Evolutionary conservation across 2,888 invertebrate species (phyloP).

Genomic region (Ophraella communa): DNA sequence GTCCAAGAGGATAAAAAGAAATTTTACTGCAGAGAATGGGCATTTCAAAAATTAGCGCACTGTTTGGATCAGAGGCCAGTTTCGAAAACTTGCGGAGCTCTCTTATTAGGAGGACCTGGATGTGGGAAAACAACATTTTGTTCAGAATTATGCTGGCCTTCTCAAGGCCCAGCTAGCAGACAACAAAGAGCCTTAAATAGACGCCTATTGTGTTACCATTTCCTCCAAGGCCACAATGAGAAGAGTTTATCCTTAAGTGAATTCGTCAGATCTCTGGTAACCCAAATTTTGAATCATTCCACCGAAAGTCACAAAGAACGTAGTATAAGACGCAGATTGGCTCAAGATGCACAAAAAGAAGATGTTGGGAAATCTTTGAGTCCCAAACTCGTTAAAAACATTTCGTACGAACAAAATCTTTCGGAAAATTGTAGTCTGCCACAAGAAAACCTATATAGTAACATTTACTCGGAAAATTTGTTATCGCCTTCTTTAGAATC

Average conservation of each 20-base stretch:
- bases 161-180: slow-evolving; percentile 69
- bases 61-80: slow-evolving; percentile 88
- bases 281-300: slow-evolving; percentile 82
- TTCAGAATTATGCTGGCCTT: slow-evolving; percentile 78
- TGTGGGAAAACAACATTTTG: slow-evolving; percentile 94
- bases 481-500: slow-evolving; percentile 48
- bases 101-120: slow-evolving; percentile 88
- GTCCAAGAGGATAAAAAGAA: slow-evolving; percentile 69
- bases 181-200: slow-evolving; percentile 78
- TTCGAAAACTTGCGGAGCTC: slow-evolving; percentile 85
- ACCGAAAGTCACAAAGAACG: slow-evolving; percentile 60
- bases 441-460: slow-evolving; percentile 54
- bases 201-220: slow-evolving; percentile 84
- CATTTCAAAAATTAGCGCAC: slow-evolving; percentile 90
- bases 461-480: slow-evolving; percentile 50
- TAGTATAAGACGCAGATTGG: slow-evolving; percentile 54
- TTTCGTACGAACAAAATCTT: slow-evolving; percentile 46
- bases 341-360: slow-evolving; percentile 48
- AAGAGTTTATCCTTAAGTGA: slow-evolving; percentile 84
- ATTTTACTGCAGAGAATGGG: slow-evolving; percentile 95
- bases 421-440: slow-evolving; percentile 47
- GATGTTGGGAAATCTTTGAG: slow-evolving; percentile 33
- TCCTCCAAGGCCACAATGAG: slow-evolving; percentile 85
- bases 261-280: slow-evolving; percentile 84
- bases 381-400: slow-evolving; percentile 41